These are phyloP conservation scores for Rotaria socialis DNA, from an alignment of 2,888 invertebrate genomes.

Conservation along the genomic window DNA sequence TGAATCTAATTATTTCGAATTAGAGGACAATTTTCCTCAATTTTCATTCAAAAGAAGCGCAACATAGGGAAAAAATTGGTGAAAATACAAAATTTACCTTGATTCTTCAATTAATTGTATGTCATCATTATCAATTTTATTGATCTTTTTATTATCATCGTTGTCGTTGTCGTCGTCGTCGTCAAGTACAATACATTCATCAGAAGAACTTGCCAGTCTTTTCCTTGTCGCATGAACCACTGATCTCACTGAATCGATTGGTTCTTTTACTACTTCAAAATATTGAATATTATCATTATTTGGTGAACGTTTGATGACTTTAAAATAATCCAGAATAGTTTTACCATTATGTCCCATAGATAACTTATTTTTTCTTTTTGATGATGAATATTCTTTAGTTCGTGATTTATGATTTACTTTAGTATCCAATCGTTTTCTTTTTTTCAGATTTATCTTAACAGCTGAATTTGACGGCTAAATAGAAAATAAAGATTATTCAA, in stretches of 20 bases:
- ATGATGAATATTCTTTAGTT: neutral
- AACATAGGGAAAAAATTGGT: too few species aligned
- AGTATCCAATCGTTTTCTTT: too few species aligned
- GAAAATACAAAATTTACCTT: neutral
- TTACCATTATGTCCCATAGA: neutral
- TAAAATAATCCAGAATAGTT: neutral
- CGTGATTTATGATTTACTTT: neutral
- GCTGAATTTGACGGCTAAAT: too few species aligned
- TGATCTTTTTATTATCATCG: neutral
- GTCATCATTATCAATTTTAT: neutral
- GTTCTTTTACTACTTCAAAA: neutral
- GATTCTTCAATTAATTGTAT: neutral
- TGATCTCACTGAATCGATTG: too few species aligned
- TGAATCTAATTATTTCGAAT: too few species aligned
- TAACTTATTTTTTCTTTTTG: neutral
- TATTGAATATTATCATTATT: neutral
- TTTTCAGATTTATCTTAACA: too few species aligned
- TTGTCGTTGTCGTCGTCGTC: neutral
- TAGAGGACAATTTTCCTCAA: too few species aligned
- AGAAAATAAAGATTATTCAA: too few species aligned
- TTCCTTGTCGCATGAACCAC: neutral
- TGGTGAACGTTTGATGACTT: neutral
- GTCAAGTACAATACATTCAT: neutral
- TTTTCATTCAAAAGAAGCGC: too few species aligned
- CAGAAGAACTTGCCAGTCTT: neutral